Evolutionary conservation across 2,113 vertebrate species (phyloP), one percentile per base, ranked within the genome.

Genomic region (Vimba vimba): DNA sequence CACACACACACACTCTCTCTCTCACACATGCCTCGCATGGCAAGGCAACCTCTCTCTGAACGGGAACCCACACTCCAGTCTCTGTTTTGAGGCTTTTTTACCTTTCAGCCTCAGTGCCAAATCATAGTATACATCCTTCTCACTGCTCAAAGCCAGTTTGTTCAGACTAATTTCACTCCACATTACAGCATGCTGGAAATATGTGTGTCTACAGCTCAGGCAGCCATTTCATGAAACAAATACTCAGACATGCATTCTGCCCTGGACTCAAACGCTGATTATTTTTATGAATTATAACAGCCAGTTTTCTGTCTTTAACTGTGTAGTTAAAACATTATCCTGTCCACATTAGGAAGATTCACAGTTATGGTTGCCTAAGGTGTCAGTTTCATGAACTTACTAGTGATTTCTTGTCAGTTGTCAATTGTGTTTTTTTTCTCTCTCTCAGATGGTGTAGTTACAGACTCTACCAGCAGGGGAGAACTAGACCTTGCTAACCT

Each of bases 171-270:
- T 68, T 74, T 86, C 68, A 79, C 88, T 55, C 60, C 19, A 80
- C 84, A 89, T 87, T 85, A 90, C 88, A 82, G 81, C 52, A 68
- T 64, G 39, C 60, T 86, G 64, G 74, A 89, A 87, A 82, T 87
- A 92, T 85, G 79, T 74, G 55, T 71, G 88, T 60, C 27, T 30
- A 21, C 87, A 64, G 87, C 78, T 79, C 83, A 85, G 78, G 57
- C 69, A 82, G 64, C 50, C 45, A 23, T 45, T 78, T 87, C 27
- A 79, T 79, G 55, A 78, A 78, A 73, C 27, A 90, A 81, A 80
- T 69, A 74, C 66, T 81, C 88, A 71, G 77, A 91, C 57, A 82
- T 57, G 81, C 64, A 57, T n/a, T 83, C 75, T 80, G 79, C 60
- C 10, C 68, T 82, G 87, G 78, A 55, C n/a, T 39, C 60, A 69